phyloP scores from a whole-genome alignment of 2,888 invertebrate genomes.

The Phalera bucephala region DNA sequence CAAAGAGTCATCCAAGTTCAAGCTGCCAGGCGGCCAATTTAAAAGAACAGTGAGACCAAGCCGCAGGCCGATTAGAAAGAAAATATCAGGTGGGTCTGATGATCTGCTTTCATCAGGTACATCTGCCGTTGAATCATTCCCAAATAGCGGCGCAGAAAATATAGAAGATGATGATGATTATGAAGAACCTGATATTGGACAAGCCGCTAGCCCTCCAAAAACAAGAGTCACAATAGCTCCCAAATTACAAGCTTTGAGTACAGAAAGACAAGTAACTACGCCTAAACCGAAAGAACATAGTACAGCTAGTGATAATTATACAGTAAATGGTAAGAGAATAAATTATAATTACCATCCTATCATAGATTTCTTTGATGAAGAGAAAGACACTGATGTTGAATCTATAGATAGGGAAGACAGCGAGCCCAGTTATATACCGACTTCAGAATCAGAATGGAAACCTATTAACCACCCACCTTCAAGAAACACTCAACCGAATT shows the following conservation, averaged over 20 bases:
- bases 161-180: constrained; percentile 63
- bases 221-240: constrained; percentile 60
- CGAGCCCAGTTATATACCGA: constrained; percentile 45
- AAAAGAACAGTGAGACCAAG: constrained; percentile 65
- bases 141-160: constrained; percentile 49
- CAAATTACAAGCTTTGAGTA: constrained; percentile 56
- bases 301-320: constrained; percentile 41
- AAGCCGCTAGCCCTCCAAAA: constrained; percentile 38
- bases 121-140: constrained; percentile 59
- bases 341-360: constrained; percentile 94
- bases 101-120: constrained; percentile 72
- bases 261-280: constrained; percentile 44
- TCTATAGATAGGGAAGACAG: constrained; percentile 71
- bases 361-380: constrained; percentile 88
- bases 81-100: constrained; percentile 63
- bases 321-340: constrained; percentile 77
- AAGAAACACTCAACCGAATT: constrained; percentile 43
- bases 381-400: constrained; percentile 51
- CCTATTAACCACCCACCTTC: constrained; percentile 66
- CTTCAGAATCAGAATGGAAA: constrained; percentile 74
- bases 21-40: constrained; percentile 55
- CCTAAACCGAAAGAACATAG: constrained; percentile 40
- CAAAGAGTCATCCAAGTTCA: constrained; percentile 63
- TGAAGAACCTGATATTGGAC: constrained; percentile 55
- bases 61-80: constrained; percentile 72